Percentiles rank a stretch among this genome's conserved stretches.
phyloP scores from a whole-genome alignment of 2,797 vertebrate species.

The Pteronotus mesoamericanus region DNA sequence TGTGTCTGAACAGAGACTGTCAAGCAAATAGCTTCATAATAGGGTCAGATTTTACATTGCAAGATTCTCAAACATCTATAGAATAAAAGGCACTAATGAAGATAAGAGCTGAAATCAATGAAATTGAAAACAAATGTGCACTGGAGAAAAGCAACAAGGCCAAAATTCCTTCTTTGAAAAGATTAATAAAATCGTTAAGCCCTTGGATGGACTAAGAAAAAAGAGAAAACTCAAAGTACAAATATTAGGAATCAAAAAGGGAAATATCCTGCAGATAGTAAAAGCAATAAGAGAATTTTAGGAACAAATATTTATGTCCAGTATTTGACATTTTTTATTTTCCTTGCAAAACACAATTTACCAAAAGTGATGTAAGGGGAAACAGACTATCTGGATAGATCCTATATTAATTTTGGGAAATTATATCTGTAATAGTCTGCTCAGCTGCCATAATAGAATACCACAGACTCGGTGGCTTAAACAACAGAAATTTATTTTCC shows the following conservation, averaged over 20 bases:
- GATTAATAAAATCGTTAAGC: not conserved
- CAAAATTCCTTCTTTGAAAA: not conserved
- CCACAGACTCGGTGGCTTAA: not conserved
- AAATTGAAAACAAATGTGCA: not conserved
- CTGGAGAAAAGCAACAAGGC: not conserved
- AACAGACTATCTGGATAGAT: not conserved
- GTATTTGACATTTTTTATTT: constrained; percentile 18
- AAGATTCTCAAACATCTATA: not conserved
- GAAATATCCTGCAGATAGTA: not conserved
- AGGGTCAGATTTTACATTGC: not conserved
- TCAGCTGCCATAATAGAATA: not conserved
- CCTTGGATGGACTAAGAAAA: not conserved
- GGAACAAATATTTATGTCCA: not conserved
- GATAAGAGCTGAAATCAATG: not conserved
- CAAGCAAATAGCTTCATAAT: not conserved
- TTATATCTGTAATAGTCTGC: not conserved
- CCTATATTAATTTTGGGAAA: not conserved
- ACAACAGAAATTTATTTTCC: not conserved
- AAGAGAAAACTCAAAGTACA: not conserved
- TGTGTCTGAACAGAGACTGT: not conserved
- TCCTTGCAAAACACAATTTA: not conserved
- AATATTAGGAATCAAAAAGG: not conserved
- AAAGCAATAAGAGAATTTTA: not conserved
- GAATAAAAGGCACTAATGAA: not conserved
- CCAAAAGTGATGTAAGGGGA: not conserved